Evolutionary conservation across 2,113 vertebrate genomes (phyloP).

Genomic region (Eulemur macaco): DNA sequence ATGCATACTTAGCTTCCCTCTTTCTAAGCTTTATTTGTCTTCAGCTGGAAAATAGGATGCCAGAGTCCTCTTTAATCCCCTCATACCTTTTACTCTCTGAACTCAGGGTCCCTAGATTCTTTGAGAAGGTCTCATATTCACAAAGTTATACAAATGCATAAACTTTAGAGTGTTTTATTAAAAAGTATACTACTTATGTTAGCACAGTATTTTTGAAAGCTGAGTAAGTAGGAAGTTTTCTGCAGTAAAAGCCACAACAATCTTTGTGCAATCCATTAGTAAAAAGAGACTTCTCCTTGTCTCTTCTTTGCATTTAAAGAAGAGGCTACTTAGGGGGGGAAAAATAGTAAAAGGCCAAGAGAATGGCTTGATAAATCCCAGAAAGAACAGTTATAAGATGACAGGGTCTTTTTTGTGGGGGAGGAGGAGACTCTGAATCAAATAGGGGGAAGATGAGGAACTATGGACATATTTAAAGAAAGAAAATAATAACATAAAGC

Average conservation of each 20-base stretch:
- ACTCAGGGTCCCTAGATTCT: not conserved
- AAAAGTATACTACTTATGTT: not conserved
- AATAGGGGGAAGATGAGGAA: not conserved
- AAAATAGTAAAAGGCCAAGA: not conserved
- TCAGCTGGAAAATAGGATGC: not conserved
- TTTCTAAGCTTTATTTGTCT: not conserved
- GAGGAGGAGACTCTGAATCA: not conserved
- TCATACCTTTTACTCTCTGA: not conserved
- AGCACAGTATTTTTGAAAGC: not conserved
- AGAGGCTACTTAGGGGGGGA: not conserved
- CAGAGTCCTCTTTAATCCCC: not conserved
- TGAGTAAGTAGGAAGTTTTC: not conserved
- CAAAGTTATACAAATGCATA: not conserved
- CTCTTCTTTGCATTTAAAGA: not conserved
- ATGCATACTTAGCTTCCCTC: not conserved
- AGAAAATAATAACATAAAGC: not conserved
- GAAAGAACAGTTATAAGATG: not conserved
- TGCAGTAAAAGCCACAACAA: not conserved
- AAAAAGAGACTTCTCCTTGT: not conserved
- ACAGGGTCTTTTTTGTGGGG: not conserved
- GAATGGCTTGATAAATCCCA: not conserved
- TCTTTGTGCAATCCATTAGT: not conserved
- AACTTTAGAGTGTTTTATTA: not conserved
- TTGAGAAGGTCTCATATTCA: not conserved
- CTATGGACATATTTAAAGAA: not conserved